Evolutionary conservation across 2,113 vertebrate species (phyloP), one percentile per base, ranked within the genome.

Genomic region (Nesoenas mayeri): DNA sequence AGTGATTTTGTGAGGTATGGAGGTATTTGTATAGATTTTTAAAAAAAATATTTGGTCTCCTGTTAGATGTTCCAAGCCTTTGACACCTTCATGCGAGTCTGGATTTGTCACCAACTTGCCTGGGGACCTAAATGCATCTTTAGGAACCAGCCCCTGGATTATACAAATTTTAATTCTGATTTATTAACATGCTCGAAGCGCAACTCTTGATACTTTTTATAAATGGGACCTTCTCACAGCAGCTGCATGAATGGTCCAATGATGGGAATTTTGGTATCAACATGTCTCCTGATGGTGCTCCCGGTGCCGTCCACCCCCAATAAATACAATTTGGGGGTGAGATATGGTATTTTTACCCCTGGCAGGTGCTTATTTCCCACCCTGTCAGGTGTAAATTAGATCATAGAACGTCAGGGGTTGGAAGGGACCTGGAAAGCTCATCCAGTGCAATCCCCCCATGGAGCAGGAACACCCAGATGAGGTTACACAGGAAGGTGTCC

Each of bases 151-250:
- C 64, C 70, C 44, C 28, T 75, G 42, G 21, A 29, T 50, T 71
- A 50, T 36, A 15, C 15, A 77, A 25, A 34, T 29, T 15, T 3
- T 7, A 65, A 71, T 29, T 71, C 64, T 18, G 20, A 60, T 8
- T 3, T 15, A 36, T 58, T 21, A 32, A 58, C 0, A 0, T 8
- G 19, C 3, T 12, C 50, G 14, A 40, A 29, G 44, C 17, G 44
- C 44, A 47, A 18, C 18, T 47, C 44, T 47, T 20, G 50, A 70
- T 12, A 62, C 5, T 48, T 58, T 69, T 34, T 20, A 28, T 19
- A 54, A 19, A 12, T 1, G 9, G 15, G 47, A 79, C 48, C 40
- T 61, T 26, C 20, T 36, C 2, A 0, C 69, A 28, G 28, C 0
- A 0, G 11, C 66, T 15, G 15, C 26, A 2, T 4, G 28, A 67